These are phyloP conservation scores for Coptodon bakossiorum DNA, from an alignment of 2,113 vertebrate species.

Conservation along the genomic window DNA sequence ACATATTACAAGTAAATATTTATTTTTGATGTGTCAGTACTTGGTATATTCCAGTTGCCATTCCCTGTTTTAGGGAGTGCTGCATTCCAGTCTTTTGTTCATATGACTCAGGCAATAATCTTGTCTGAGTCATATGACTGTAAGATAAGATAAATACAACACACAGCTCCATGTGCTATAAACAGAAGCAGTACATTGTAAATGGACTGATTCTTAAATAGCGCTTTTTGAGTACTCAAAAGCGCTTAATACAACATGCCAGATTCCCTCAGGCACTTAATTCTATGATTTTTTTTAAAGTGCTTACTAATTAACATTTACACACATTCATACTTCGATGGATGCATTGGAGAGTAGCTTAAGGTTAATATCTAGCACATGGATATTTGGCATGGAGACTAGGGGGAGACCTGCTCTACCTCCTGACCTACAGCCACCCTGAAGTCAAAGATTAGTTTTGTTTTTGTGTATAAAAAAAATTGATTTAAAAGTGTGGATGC, in stretches of 20 bases:
- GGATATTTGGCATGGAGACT: background rate
- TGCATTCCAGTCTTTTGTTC: background rate
- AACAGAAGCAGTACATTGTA: background rate
- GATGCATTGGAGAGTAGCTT: background rate
- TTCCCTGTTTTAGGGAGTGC: background rate
- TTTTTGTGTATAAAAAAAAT: background rate
- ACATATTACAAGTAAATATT: background rate
- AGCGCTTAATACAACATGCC: background rate
- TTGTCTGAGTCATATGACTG: background rate
- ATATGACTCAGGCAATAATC: background rate
- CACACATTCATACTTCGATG: accelerated
- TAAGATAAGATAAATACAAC: background rate
- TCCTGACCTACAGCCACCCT: background rate
- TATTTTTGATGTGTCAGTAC: background rate
- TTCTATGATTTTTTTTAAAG: background rate
- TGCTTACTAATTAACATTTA: background rate
- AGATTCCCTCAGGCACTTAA: background rate
- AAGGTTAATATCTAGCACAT: accelerated
- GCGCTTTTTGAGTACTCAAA: background rate
- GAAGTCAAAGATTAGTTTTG: background rate
- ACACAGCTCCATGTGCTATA: background rate
- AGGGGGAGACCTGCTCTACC: background rate
- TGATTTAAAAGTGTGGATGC: background rate
- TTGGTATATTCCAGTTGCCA: background rate
- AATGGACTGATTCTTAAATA: background rate